Evolutionary conservation across 2,113 vertebrate species (phyloP), one percentile per base, ranked within the genome.

Genomic region (Lota lota): DNA sequence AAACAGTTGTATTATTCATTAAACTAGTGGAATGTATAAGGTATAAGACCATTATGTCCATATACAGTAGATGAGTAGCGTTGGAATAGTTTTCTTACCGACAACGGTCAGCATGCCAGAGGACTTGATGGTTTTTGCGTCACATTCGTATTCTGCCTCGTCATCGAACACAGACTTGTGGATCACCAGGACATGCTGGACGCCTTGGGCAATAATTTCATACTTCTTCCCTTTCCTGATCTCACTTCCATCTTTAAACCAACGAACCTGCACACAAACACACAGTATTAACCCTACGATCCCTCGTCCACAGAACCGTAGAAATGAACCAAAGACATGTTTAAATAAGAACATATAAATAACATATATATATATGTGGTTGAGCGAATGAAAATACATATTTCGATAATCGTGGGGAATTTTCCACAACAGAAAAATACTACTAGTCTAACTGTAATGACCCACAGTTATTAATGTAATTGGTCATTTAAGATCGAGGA

Each of bases 191-290:
- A 94, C 84, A 54, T 90, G 95, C 61, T 95, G 92, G 22, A 92
- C 91, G 58, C 97, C 97, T 86, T 95, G 92, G 57, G 94, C 92
- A 24, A 97, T 94, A 2, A 99, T 97, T 66, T 99, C 97, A 59
- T 97, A 98, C 70, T 99, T 99, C 83, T 98, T 99, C 78, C 97
- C 95, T 85, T 98, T 99, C 84, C 95, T 94, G 78, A 99, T 97
- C 93, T 99, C 97, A 88, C 90, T 92, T 83, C 97, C 97, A 74
- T 99, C 97, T 80, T 94, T 99, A 72, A 96, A 97, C 97, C 97
- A 99, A 40, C 93, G 88, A 66, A 97, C 95, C 97, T 99, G 73
- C 19, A 22, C n/a, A 56, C 17, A 56, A n/a, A n/a, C 53, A 56
- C 17, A 56, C 53, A 61, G 19, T 22, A 33, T 28, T 22, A 5